Evolutionary conservation across 2,113 vertebrate genomes (phyloP), one percentile per base, ranked within the genome.

Genomic region (Phaethon lepturus): DNA sequence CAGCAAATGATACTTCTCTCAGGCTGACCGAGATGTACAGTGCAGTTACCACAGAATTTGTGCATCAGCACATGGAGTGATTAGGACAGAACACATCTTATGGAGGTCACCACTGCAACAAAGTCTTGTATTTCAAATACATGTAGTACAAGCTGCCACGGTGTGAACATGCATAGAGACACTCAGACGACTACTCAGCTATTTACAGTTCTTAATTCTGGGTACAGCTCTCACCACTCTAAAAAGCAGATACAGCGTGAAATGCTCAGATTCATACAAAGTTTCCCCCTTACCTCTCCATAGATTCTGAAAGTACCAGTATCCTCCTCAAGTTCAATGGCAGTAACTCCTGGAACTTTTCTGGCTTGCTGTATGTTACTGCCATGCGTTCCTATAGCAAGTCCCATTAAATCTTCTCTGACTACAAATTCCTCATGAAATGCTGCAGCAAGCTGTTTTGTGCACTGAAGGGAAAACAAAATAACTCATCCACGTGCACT

Each of bases 371-470:
- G 98, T 60, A 99, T 98, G 92, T 99, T 99, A 96, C 98, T 98
- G 94, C 98, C 98, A 79, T 99, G 98, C 0, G 98, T 99, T 97
- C 98, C 98, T 97, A 99, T 99, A 94, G 98, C 98, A 55, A 99
- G 98, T 71, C 98, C 98, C 98, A 99, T 98, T 95, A 99, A 97
- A 98, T 99, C 98, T 98, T 99, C 98, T 98, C 98, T 97, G 96
- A 99, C 98, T 92, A 98, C 96, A 97, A 99, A 99, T 71, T 99
- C 98, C 93, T 99, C 98, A 73, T 98, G 98, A 98, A 98, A 99
- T 84, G 98, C 98, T 93, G 98, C 98, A 95, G 98, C 98, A 95
- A 99, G 98, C 88, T 98, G 98, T 89, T 99, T 99, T 71, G 98
- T 99, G 91, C 98, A 98, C 98, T 99, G 53, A 56, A 97, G 75